Conservation (phyloP, 2,888 invertebrate genomes). For the Creontiades dilutus region DNA sequence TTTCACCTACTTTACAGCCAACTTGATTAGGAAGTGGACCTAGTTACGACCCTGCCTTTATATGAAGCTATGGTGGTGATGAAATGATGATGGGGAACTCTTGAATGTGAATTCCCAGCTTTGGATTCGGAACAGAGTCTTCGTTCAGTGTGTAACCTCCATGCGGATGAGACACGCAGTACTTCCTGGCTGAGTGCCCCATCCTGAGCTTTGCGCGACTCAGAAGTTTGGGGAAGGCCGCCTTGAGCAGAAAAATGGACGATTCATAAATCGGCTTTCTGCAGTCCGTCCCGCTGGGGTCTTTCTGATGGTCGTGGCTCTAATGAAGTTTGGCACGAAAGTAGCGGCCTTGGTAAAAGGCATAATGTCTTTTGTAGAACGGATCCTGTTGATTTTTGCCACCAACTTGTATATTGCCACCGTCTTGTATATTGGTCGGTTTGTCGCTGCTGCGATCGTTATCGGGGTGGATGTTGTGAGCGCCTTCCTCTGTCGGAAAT, state of each 20-base stretch:
- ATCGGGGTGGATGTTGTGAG: constrained; percentile 37
- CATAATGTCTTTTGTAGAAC: not conserved
- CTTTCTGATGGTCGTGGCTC: constrained; percentile 2
- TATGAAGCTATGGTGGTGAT: too few relatives aligned
- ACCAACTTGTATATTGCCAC: not conserved
- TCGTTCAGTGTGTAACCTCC: too few relatives aligned
- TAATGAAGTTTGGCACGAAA: constrained; percentile 54
- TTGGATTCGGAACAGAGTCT: too few relatives aligned
- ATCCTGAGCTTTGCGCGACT: too few relatives aligned
- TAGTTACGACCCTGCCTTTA: too few relatives aligned
- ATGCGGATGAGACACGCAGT: too few relatives aligned
- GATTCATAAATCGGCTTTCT: constrained; percentile 31
- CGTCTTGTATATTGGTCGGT: constrained; percentile 10
- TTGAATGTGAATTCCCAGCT: too few relatives aligned
- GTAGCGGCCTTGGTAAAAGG: not conserved
- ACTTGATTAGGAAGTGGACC: too few relatives aligned
- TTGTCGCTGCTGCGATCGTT: not conserved
- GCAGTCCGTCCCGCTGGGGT: constrained; percentile 4
- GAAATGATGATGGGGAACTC: too few relatives aligned
- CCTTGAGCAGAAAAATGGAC: constrained; percentile 40
- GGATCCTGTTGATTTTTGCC: constrained; percentile 25
- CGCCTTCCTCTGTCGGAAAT: constrained; percentile 56
- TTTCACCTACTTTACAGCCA: too few relatives aligned
- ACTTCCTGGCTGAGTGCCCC: too few relatives aligned
- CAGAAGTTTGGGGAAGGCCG: too few relatives aligned